Evolutionary conservation across 1,140 invertebrate species (phyloP).

Genomic region (Glossosoma conforme): DNA sequence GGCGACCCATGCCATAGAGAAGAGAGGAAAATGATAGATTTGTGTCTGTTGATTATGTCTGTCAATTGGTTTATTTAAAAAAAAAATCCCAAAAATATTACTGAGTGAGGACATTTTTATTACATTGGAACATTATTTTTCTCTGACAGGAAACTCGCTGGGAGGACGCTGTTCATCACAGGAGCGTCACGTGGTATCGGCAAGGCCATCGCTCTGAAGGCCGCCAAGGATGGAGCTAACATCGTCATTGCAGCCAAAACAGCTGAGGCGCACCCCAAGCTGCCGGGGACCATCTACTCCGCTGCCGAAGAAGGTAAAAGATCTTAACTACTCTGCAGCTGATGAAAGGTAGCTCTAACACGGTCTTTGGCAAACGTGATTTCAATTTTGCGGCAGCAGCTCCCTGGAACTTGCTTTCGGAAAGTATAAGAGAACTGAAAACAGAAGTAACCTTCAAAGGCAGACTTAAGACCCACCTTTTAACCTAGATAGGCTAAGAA

Average conservation of each 20-base stretch:
- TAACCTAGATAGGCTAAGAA: no score
- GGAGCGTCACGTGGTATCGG: constrained; percentile 97
- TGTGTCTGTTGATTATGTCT: neutral
- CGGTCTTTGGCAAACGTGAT: no score
- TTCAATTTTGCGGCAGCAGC: no score
- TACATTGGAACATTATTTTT: neutral
- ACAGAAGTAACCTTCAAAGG: no score
- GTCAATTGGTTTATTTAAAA: neutral
- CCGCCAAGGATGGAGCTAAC: constrained; percentile 91
- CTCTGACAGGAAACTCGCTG: constrained; percentile 74
- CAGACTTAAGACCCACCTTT: no score
- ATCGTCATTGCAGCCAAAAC: constrained; percentile 95
- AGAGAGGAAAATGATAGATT: neutral
- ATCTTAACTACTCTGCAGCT: no score
- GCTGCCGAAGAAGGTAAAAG: constrained; percentile 92
- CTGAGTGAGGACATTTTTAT: neutral
- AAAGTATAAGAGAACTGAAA: no score
- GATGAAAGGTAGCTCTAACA: no score
- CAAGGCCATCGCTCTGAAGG: constrained; percentile 92
- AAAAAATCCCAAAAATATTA: neutral
- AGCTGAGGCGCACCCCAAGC: constrained; percentile 90
- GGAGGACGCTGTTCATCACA: constrained; percentile 90
- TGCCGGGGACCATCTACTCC: constrained; percentile 97
- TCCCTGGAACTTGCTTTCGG: no score
- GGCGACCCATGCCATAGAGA: no score